phyloP scores from a whole-genome alignment of 2,888 invertebrate genomes.

The Chrysomela aeneicollis region DNA sequence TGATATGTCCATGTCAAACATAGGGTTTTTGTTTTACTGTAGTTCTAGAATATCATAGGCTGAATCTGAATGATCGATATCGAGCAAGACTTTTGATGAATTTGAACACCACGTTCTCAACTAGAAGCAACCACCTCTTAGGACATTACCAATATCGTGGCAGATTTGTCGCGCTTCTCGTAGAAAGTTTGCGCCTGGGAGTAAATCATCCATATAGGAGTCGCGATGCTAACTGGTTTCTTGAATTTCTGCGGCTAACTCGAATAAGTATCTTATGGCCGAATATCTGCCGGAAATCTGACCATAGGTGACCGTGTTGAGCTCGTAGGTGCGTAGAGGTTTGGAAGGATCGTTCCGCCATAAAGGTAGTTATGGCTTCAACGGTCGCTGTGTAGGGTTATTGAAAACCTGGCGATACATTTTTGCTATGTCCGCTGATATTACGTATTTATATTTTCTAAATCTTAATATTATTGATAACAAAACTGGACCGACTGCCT shows the following conservation, averaged over 20 bases:
- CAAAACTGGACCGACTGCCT: constrained; percentile 29
- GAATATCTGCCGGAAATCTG: constrained; percentile 21
- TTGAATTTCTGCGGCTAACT: constrained; percentile 8
- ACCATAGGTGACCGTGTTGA: too few relatives aligned
- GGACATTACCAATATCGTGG: constrained; percentile 17
- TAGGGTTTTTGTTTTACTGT: constrained; percentile 14
- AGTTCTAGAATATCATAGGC: constrained; percentile 9
- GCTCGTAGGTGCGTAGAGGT: constrained; percentile 27
- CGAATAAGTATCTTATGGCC: constrained; percentile 22
- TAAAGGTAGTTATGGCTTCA: constrained; percentile 35
- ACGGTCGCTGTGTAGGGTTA: constrained; percentile 23
- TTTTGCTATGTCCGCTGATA: constrained; percentile 36
- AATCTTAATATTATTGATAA: constrained; percentile 31
- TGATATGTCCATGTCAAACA: too few relatives aligned
- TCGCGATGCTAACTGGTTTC: constrained; percentile 12
- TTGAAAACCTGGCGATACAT: constrained; percentile 38
- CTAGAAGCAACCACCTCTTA: constrained; percentile 26
- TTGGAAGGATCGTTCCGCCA: constrained; percentile 29
- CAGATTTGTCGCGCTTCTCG: constrained; percentile 28
- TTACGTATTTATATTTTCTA: constrained; percentile 30
- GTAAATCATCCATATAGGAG: constrained; percentile 29
- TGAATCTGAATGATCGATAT: not conserved
- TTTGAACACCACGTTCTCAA: constrained; percentile 23
- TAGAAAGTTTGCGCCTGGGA: constrained; percentile 22
- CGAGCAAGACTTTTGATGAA: constrained; percentile 4